Percentiles rank a stretch among this genome's conserved stretches.
These are phyloP conservation scores for Megalops atlanticus DNA, from an alignment of 2,113 vertebrate genomes.

Conservation along the genomic window DNA sequence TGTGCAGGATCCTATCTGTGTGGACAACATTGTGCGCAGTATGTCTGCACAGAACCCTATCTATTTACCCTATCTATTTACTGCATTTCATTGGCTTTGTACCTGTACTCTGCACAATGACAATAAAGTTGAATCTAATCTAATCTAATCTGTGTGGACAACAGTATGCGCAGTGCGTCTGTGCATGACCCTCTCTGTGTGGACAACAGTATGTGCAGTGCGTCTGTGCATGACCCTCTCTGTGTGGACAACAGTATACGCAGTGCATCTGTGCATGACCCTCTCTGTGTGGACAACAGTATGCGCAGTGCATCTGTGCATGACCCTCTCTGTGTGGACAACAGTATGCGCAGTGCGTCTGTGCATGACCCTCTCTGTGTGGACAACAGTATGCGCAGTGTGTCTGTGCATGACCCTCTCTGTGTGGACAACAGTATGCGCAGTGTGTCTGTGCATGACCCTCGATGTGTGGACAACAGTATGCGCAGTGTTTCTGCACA, in stretches of 20 bases:
- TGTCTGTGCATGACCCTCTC: background rate
- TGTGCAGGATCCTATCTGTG: background rate
- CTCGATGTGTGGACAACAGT: background rate
- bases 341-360: background rate
- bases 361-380: background rate
- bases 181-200: background rate
- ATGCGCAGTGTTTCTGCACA: background rate
- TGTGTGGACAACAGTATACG: background rate
- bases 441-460: background rate
- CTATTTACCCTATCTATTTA: too few relatives aligned
- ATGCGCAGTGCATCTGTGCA: too few relatives aligned
- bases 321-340: background rate
- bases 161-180: background rate
- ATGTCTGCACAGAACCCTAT: too few relatives aligned
- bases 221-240: background rate
- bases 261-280: background rate
- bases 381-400: too few relatives aligned
- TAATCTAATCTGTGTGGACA: too few relatives aligned
- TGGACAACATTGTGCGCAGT: too few relatives aligned
- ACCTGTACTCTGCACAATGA: too few relatives aligned
- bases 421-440: background rate
- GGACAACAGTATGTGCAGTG: too few relatives aligned
- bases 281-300: too few relatives aligned
- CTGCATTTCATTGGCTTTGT: too few relatives aligned
- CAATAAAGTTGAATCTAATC: too few relatives aligned